Conservation (phyloP, 2,113 vertebrate species). For the Spermophilus dauricus region DNA sequence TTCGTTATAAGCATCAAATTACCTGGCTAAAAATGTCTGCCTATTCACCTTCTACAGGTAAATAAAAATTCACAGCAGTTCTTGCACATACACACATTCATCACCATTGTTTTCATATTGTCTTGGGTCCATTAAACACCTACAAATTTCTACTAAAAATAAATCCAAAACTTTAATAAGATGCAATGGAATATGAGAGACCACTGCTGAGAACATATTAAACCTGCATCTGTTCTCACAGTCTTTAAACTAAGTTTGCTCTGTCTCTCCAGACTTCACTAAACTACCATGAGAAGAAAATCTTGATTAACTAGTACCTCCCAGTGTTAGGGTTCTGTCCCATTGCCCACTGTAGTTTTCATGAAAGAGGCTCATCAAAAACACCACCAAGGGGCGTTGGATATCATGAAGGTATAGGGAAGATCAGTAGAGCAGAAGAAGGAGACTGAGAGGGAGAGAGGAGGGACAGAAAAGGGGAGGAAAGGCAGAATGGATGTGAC, state of each 20-base stretch:
- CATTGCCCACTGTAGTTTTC: background rate
- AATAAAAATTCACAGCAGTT: background rate
- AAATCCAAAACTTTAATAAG: conserved; percentile 49
- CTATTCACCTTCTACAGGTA: background rate
- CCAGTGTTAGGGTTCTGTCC: background rate
- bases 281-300: conserved; percentile 55
- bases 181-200: background rate
- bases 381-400: background rate
- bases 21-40: background rate
- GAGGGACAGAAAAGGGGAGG: too few relatives aligned
- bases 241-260: background rate
- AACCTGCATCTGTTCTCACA: conserved; percentile 4
- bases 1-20: background rate
- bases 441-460: too few relatives aligned
- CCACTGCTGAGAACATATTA: conserved; percentile 38
- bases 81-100: background rate
- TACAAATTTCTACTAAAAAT: background rate
- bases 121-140: background rate
- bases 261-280: conserved; percentile 4
- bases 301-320: background rate
- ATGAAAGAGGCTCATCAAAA: conserved; percentile 36
- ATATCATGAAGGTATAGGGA: too few relatives aligned
- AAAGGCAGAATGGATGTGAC: too few relatives aligned
- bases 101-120: background rate
- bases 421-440: too few relatives aligned